These are phyloP conservation scores for Apteryx mantelli DNA, from an alignment of 2,113 vertebrate genomes.

Conservation along the genomic window DNA sequence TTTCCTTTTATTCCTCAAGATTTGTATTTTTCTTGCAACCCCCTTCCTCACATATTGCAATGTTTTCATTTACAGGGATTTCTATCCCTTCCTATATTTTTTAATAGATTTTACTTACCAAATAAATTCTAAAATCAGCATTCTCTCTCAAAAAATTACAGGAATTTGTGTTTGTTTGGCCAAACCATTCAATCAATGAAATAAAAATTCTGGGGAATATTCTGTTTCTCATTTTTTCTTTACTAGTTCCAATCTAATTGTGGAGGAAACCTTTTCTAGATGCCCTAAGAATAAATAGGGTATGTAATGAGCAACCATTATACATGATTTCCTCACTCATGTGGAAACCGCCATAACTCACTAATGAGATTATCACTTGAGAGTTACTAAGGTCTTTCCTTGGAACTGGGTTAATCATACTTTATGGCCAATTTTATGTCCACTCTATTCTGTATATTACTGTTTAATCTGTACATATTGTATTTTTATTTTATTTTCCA, in stretches of 20 bases:
- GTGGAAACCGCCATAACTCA: conserved; percentile 38
- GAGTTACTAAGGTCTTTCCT: conserved; percentile 52
- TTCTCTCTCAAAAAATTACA: background rate
- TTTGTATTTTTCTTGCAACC: too few species aligned
- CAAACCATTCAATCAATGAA: background rate
- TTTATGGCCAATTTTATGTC: conserved; percentile 54
- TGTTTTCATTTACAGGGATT: background rate
- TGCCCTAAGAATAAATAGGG: conserved; percentile 30
- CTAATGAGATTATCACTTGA: conserved; percentile 55
- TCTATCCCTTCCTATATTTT: background rate
- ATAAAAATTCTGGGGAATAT: background rate
- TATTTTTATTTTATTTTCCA: conserved; percentile 37
- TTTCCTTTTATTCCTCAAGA: too few species aligned
- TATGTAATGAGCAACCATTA: conserved; percentile 59
- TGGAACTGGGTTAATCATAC: conserved; percentile 47
- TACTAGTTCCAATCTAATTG: background rate
- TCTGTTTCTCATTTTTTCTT: background rate
- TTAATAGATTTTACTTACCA: background rate
- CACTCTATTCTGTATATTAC: conserved; percentile 5
- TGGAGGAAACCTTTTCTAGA: conserved; percentile 33
- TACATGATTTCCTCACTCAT: conserved; percentile 42
- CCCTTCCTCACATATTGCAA: background rate
- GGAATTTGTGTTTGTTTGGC: background rate
- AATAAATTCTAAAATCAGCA: background rate
- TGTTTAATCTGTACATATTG: conserved; percentile 20